phyloP scores from a whole-genome alignment of 2,888 invertebrate genomes.

The Callimorpha dominula region DNA sequence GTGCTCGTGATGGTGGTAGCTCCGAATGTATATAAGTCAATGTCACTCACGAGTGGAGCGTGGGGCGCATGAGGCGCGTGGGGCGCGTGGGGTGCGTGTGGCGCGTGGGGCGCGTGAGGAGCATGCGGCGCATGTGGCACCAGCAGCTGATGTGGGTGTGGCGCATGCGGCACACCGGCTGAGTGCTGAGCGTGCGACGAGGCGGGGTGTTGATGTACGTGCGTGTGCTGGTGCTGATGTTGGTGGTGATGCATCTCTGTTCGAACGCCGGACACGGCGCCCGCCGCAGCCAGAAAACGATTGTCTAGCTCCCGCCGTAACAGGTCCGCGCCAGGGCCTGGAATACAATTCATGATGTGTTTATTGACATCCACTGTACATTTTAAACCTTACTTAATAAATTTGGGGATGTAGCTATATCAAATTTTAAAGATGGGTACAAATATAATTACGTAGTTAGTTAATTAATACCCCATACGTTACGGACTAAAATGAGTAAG shows the following conservation, averaged over 20 bases:
- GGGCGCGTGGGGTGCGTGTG: slow-evolving; percentile 56
- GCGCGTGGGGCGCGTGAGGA: slow-evolving; percentile 72
- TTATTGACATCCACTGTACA: neutral
- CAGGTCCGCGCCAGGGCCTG: slow-evolving; percentile 90
- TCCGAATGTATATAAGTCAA: slow-evolving; percentile 8
- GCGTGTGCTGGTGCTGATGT: slow-evolving; percentile 92
- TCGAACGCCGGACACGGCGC: slow-evolving; percentile 87
- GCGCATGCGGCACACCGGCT: slow-evolving; percentile 91
- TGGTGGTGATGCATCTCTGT: slow-evolving; percentile 97
- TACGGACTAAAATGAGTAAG: no score
- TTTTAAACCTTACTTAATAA: no score
- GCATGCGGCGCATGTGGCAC: slow-evolving; percentile 65
- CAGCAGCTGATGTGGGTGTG: slow-evolving; percentile 82
- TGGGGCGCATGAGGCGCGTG: slow-evolving; percentile 64
- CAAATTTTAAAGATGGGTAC: no score
- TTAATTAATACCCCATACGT: no score
- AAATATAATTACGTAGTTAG: no score
- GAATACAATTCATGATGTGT: slow-evolving; percentile 31
- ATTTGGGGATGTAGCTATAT: no score
- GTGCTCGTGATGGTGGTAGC: neutral
- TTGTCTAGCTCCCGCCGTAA: slow-evolving; percentile 96
- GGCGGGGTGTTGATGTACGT: slow-evolving; percentile 94
- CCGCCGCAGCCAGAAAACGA: slow-evolving; percentile 95
- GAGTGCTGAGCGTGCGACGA: slow-evolving; percentile 89
- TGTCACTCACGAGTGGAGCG: neutral